Evolutionary conservation across 2,888 invertebrate genomes (phyloP).

Genomic region (Fissipunctia ypsillon): DNA sequence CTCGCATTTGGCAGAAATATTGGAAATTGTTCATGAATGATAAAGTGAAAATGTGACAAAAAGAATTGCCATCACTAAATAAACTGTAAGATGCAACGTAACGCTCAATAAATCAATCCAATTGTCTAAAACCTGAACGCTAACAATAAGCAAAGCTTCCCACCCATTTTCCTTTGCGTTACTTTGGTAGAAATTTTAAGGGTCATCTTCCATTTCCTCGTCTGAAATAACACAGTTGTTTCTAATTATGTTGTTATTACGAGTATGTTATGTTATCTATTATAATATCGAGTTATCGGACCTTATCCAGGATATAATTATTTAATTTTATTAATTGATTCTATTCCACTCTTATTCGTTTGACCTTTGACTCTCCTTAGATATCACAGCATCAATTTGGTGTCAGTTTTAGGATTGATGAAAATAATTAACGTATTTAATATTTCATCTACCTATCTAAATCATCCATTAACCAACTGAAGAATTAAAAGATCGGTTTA

Average conservation of each 20-base stretch:
- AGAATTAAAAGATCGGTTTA: background rate
- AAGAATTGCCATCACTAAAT: background rate
- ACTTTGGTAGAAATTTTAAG: conserved; percentile 16
- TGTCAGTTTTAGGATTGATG: no score
- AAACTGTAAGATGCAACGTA: background rate
- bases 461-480: background rate
- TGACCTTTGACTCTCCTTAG: no score
- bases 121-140: background rate
- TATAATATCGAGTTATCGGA: conserved; percentile 1
- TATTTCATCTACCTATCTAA: background rate
- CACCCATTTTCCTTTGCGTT: conserved; percentile 15
- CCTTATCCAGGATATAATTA: background rate
- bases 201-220: conserved; percentile 13
- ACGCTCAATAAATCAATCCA: conserved; percentile 40
- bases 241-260: no score
- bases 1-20: background rate
- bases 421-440: background rate
- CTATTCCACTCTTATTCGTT: no score
- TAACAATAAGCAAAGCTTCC: conserved; percentile 11
- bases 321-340: no score
- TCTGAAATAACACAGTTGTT: conserved; percentile 15
- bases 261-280: background rate
- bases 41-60: background rate
- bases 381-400: no score
- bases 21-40: background rate